Evolutionary conservation across 1,140 invertebrate genomes (phyloP), one percentile per base, ranked within the genome.

Genomic region (Monomorium pharaonis): DNA sequence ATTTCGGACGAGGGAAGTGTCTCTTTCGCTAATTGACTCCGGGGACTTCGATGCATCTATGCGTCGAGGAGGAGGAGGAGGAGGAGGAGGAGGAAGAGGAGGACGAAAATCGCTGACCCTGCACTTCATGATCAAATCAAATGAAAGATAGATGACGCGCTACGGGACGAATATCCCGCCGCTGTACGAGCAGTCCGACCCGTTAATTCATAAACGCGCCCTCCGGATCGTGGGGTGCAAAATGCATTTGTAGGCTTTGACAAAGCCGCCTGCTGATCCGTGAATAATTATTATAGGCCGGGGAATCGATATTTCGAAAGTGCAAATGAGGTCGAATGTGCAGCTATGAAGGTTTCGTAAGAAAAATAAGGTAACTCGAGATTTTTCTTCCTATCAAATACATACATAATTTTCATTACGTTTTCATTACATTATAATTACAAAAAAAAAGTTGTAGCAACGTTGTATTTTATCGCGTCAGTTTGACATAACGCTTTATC

Each of bases 91-190:
- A n/a, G n/a, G n/a, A n/a, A n/a, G n/a, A 87, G 80, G 85, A 89
- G 88, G 78, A 89, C 58, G 80, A 62, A 74, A 70, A 80, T 75
- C 72, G 88, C 70, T 81, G 77, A 86, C 86, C 89, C 89, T 81
- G 84, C 86, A 77, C 89, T 90, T 91, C 89, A 93, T 92, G 92
- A 93, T 91, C 88, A 90, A 92, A 91, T 89, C 87, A 88, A 91
- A 86, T 93, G 92, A 94, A 94, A 94, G 92, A 94, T 94, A 93
- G 92, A 94, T 94, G 93, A 93, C 89, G 90, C 90, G 91, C 88
- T 76, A 93, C 92, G 90, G 90, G 65, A 85, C 86, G 88, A 69
- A 63, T 62, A 65, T 70, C 75, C 77, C 54, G 30, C 12, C 65
- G 58, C n/a, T 44, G 62, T n/a, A 76, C 84, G 83, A 65, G 62